Evolutionary conservation across 2,888 invertebrate species (phyloP).

Genomic region (Marasmarcha lunaedactyla): DNA sequence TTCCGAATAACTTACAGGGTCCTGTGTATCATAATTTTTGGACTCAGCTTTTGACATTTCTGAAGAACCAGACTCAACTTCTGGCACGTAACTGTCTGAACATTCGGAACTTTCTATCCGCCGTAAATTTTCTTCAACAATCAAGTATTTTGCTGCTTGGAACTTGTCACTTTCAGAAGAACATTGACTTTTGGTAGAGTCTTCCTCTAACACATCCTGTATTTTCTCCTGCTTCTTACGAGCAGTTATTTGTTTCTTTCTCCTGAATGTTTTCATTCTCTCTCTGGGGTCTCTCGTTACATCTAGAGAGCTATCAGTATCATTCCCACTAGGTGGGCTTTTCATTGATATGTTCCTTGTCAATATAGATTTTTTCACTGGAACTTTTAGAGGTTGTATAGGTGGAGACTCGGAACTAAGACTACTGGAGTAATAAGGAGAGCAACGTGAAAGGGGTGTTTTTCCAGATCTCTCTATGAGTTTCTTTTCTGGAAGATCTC

Average conservation of each 20-base stretch:
- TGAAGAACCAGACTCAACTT: conserved; percentile 73
- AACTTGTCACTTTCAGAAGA: conserved; percentile 63
- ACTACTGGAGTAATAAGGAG: conserved; percentile 82
- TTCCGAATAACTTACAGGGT: conserved; percentile 60
- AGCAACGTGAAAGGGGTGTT: conserved; percentile 74
- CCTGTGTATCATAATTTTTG: conserved; percentile 45
- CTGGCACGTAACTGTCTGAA: conserved; percentile 77
- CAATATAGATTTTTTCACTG: conserved; percentile 73
- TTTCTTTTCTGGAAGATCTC: conserved; percentile 57
- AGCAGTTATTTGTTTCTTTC: conserved; percentile 73
- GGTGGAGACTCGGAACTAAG: conserved; percentile 81
- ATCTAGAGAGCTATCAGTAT: conserved; percentile 78
- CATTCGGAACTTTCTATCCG: conserved; percentile 74
- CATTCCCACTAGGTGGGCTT: conserved; percentile 80
- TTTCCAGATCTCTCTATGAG: conserved; percentile 57
- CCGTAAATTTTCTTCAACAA: conserved; percentile 53
- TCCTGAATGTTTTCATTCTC: conserved; percentile 75
- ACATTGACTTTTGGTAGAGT: conserved; percentile 60
- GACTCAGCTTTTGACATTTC: conserved; percentile 68
- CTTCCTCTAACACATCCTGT: conserved; percentile 65
- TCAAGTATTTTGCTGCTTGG: conserved; percentile 42
- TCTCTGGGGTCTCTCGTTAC: conserved; percentile 76
- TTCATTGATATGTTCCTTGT: conserved; percentile 73
- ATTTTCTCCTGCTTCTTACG: conserved; percentile 69
- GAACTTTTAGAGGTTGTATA: conserved; percentile 73